Evolutionary conservation across 2,888 invertebrate species (phyloP), one percentile per base, ranked within the genome.

Genomic region (Eupithecia subfuscata): DNA sequence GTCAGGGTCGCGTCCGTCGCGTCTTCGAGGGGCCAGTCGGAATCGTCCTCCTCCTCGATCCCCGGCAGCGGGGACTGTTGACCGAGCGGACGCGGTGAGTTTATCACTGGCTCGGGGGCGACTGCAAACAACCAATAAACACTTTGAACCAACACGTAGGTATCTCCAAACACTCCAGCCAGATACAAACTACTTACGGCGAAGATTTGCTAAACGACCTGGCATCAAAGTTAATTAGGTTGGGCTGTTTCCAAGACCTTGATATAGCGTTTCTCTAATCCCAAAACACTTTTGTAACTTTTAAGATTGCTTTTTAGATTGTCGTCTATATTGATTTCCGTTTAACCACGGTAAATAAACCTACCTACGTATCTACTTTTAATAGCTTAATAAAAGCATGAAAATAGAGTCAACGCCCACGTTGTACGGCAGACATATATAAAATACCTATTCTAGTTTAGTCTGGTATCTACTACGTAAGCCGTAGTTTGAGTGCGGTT

Each of bases 41-140:
- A 96, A 88, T 97, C 97, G 91, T 97, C 97, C 90, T 97, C 97
- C 89, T 97, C 97, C 88, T 97, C 97, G 81, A 97, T 97, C 85
- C 97, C 97, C 83, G 97, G 97, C 81, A 97, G 94, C 77, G 97
- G 96, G 71, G 97, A 96, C 82, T 97, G 96, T 93, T 97, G 96
- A 87, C 96, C 92, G 90, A 95, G 90, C 85, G 96, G 94, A 88
- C 96, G 91, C 85, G 96, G 93, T 83, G 95, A 93, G 90, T 90
- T 95, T 90, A 94, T 89, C 85, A 95, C 90, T 80, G 95, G 93
- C 88, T 94, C 95, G 82, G 95, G 93, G 91, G 92, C 90, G 93
- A 95, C 87, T 96, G 95, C 81, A 96, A 90, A 91, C 86, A 93
- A 92, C 82, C 82, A 90, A 88, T 88, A 87, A 85, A 84, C 79